Evolutionary conservation across 2,888 invertebrate species (phyloP).

Genomic region (Limnephilus rhombicus): DNA sequence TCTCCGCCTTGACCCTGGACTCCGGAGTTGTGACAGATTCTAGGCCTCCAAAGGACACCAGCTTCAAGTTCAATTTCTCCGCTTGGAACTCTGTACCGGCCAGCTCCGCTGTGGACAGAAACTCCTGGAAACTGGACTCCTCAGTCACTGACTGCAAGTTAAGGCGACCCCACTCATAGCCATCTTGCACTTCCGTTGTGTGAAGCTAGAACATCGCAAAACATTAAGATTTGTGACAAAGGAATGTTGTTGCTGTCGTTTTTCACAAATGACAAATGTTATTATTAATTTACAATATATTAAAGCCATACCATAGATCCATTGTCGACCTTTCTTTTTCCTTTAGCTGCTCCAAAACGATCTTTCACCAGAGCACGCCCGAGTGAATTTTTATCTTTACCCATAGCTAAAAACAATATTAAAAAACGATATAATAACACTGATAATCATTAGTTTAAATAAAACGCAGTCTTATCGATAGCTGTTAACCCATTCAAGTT

Average conservation of each 20-base stretch:
- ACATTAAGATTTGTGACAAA: conserved; percentile 42
- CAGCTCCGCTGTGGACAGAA: conserved; percentile 95
- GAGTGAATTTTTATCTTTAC: conserved; percentile 82
- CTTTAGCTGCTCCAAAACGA: conserved; percentile 82
- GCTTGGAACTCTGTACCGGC: conserved; percentile 96
- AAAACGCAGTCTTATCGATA: not conserved
- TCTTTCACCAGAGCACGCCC: conserved; percentile 87
- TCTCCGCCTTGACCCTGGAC: conserved; percentile 72
- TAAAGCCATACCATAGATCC: conserved; percentile 83
- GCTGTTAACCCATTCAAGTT: not conserved
- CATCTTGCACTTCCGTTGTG: conserved; percentile 92
- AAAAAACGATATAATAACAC: not conserved
- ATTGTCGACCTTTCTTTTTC: conserved; percentile 82
- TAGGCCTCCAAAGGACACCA: conserved; percentile 81
- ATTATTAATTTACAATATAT: not conserved
- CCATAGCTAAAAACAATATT: conserved; percentile 76
- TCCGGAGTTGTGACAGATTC: conserved; percentile 82
- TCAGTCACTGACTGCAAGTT: conserved; percentile 96
- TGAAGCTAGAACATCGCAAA: conserved; percentile 80
- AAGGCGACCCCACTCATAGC: conserved; percentile 93
- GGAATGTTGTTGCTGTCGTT: not conserved
- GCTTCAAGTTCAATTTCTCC: conserved; percentile 91
- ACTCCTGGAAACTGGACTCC: conserved; percentile 97
- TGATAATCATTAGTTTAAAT: not conserved
- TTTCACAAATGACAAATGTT: not conserved